Evolutionary conservation across 2,113 vertebrate genomes (phyloP), one percentile per base, ranked within the genome.

Genomic region (human (Homo sapiens)): DNA sequence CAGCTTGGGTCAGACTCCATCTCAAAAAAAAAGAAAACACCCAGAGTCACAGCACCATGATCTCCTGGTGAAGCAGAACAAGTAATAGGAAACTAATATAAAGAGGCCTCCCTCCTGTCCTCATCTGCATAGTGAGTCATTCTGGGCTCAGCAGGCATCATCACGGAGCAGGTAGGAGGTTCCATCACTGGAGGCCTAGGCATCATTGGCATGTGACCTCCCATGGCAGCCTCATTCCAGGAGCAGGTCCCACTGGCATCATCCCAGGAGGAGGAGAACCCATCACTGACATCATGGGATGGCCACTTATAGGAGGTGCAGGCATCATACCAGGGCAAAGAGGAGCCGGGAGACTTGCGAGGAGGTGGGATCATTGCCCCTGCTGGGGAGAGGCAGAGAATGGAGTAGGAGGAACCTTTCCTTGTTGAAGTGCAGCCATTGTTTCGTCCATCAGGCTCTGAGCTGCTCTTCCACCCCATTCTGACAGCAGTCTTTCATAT

Each of bases 271-370:
- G 99, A 35, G 99, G 99, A 1, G 99, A 99, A 25, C 99, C 99
- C 99, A 99, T 99, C 99, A 99, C 99, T 57, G 99, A 99, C 99
- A 99, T 99, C 99, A 99, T 99, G 0, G 99, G 99, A 6, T 99
- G 99, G 1, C 99, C 99, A 73, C 99, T 99, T 99, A 99, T 99
- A 0, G 99, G 99, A 8, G 99, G 99, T 52, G 99, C 99, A 14
- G 99, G 99, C 96, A 99, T 99, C 99, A 99, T 99, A 73, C 99
- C 99, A 2, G 99, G 99, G 8, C 99, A 99, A 25, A 99, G 99
- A 88, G 99, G 99, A 45, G 99, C 99, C 97, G 98, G 3, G 13
- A 90, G 45, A 20, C 40, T 64, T 35, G 16, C 14, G 43, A 8
- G 10, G 10, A 38, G 35, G 23, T n/a, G 13, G 52, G 38, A 27